Evolutionary conservation across 2,888 invertebrate genomes (phyloP).

Genomic region (Hypercompe scribonia): DNA sequence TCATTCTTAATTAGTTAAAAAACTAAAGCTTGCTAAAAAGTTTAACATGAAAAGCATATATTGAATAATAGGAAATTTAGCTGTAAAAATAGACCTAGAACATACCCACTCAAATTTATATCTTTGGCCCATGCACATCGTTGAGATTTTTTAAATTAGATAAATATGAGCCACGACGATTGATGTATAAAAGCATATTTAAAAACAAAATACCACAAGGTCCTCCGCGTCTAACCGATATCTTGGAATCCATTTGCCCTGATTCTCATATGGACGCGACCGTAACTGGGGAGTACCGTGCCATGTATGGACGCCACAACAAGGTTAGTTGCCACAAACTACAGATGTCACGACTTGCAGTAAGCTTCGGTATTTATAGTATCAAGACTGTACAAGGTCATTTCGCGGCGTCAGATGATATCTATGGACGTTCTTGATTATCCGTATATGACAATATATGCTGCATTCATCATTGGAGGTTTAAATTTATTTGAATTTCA

Average conservation of each 20-base stretch:
- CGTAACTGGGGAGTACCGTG: constrained; percentile 46
- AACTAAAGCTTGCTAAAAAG: too few species aligned
- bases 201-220: constrained; percentile 7
- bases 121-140: neutral
- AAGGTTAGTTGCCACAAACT: constrained; percentile 58
- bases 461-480: constrained; percentile 13
- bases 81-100: too few species aligned
- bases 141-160: neutral
- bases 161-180: neutral
- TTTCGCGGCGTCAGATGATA: constrained; percentile 50
- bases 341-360: constrained; percentile 65
- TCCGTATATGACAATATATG: constrained; percentile 48
- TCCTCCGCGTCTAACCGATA: constrained; percentile 34
- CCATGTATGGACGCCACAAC: constrained; percentile 62
- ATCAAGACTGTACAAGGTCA: constrained; percentile 76
- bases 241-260: constrained; percentile 42
- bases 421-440: constrained; percentile 18
- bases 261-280: constrained; percentile 41
- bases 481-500: neutral
- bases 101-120: neutral
- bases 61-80: too few species aligned
- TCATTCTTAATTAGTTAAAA: neutral
- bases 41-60: too few species aligned
- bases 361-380: constrained; percentile 71
- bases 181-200: neutral